A percentile compares a stretch with the other conserved stretches of the same genome.
phyloP scores from a whole-genome alignment of 2,113 vertebrate species.

The Forbesichthys agassizii region DNA sequence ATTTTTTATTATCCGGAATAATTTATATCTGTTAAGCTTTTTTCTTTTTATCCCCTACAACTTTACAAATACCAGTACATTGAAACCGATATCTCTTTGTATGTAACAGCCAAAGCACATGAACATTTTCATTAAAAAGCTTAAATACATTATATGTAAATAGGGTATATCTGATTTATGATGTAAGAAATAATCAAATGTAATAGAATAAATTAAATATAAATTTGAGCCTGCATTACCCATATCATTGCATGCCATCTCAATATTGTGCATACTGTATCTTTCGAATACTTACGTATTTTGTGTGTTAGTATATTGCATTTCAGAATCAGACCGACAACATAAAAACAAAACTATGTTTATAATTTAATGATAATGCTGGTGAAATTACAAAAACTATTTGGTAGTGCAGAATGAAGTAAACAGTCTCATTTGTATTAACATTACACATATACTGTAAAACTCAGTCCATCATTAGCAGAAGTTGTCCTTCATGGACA shows the following conservation, averaged over 20 bases:
- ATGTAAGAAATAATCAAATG: neutral
- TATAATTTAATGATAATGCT: conserved; percentile 43
- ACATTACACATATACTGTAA: neutral
- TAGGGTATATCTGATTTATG: neutral
- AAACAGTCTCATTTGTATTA: conserved; percentile 6
- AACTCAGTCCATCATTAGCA: conserved; percentile 21
- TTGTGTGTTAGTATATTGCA: neutral
- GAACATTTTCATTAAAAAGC: neutral
- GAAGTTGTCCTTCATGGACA: conserved; percentile 11
- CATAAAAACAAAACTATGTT: neutral
- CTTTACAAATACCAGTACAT: neutral
- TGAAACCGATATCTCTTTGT: neutral
- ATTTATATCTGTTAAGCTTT: neutral
- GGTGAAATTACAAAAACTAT: conserved; percentile 48
- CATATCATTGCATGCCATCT: neutral
- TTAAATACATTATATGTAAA: conserved; percentile 1
- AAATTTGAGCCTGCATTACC: neutral
- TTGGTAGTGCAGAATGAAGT: conserved; percentile 34
- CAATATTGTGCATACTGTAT: neutral
- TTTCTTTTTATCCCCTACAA: neutral
- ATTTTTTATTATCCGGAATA: neutral
- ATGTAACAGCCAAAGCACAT: neutral
- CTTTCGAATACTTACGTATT: neutral
- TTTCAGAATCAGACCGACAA: neutral
- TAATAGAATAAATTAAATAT: conserved; percentile 2